Conservation (phyloP, 2,888 invertebrate species). For the Pyrochroa serraticornis region DNA sequence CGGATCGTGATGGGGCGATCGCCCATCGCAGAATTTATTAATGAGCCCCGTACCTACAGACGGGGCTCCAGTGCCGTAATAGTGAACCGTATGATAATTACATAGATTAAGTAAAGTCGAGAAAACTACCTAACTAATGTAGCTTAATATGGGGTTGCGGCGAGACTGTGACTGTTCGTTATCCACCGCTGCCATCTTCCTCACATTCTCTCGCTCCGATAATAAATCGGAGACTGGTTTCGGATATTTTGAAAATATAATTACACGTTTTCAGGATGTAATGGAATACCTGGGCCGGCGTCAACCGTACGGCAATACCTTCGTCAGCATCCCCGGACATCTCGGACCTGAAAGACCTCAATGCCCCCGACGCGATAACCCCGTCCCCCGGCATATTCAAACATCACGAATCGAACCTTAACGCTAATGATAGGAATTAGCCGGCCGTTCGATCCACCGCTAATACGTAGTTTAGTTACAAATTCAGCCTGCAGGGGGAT, state of each 20-base stretch:
- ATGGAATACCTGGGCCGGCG: conserved; percentile 48
- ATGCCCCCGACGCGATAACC: conserved; percentile 9
- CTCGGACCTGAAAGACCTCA: no score
- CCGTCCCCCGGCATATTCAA: conserved; percentile 58
- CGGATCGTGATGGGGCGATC: conserved; percentile 14
- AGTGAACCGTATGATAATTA: conserved; percentile 53
- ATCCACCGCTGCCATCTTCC: background rate
- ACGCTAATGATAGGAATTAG: conserved; percentile 62
- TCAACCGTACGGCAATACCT: conserved; percentile 14
- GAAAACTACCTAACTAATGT: conserved; percentile 58
- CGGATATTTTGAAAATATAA: conserved; percentile 58
- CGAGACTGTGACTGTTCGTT: conserved; percentile 44
- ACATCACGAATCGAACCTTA: conserved; percentile 62
- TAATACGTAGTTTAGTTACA: conserved; percentile 70
- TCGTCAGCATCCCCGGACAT: no score
- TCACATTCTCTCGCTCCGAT: conserved; percentile 56
- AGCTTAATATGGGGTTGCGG: conserved; percentile 52
- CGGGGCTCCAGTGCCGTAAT: conserved; percentile 47
- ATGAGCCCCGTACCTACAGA: conserved; percentile 42
- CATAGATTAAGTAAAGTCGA: conserved; percentile 56
- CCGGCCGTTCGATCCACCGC: conserved; percentile 67
- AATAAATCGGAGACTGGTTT: conserved; percentile 63
- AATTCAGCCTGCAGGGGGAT: conserved; percentile 66
- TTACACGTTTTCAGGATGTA: conserved; percentile 56
- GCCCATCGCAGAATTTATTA: conserved; percentile 50